Percentiles rank a stretch among this genome's conserved stretches.
Evolutionary conservation across 2,888 invertebrate genomes (phyloP).

Genomic region (Caprella mutica): DNA sequence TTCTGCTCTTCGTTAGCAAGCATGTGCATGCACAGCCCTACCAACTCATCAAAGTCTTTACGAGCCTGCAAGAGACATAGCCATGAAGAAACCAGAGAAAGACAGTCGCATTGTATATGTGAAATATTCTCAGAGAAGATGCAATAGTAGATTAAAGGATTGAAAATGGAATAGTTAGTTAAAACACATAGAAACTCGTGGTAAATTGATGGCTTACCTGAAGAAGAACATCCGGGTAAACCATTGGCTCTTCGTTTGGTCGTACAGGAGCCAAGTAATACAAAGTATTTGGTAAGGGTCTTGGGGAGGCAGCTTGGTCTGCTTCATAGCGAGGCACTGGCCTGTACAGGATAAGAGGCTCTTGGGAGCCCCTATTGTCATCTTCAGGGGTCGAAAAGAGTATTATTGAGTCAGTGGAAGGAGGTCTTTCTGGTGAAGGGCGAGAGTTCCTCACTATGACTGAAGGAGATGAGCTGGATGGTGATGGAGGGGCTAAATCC

Average conservation of each 20-base stretch:
- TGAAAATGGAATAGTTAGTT: too few relatives aligned
- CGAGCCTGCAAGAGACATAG: constrained; percentile 41
- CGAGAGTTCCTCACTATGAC: too few relatives aligned
- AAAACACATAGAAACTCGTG: too few relatives aligned
- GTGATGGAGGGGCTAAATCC: constrained; percentile 21
- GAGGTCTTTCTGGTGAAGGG: constrained; percentile 19
- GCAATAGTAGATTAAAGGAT: too few relatives aligned
- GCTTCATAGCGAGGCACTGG: constrained; percentile 26
- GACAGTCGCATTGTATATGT: too few relatives aligned
- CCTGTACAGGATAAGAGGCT: constrained; percentile 21
- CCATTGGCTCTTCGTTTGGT: constrained; percentile 14
- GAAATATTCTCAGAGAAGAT: too few relatives aligned
- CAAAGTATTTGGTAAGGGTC: constrained; percentile 21
- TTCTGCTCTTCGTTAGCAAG: constrained; percentile 61
- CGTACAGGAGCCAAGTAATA: constrained; percentile 28
- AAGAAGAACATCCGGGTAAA: constrained; percentile 15
- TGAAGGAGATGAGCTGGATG: constrained; percentile 13
- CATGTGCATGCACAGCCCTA: constrained; percentile 56
- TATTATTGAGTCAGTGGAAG: constrained; percentile 30
- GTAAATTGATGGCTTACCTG: constrained; percentile 23
- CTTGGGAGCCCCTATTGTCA: constrained; percentile 10
- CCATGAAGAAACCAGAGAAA: too few relatives aligned
- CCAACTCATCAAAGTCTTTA: constrained; percentile 61
- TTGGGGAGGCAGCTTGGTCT: constrained; percentile 19
- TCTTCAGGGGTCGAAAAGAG: constrained; percentile 14